Evolutionary conservation across 2,888 invertebrate species (phyloP), one percentile per base, ranked within the genome.

Genomic region (Eulithis prunata): DNA sequence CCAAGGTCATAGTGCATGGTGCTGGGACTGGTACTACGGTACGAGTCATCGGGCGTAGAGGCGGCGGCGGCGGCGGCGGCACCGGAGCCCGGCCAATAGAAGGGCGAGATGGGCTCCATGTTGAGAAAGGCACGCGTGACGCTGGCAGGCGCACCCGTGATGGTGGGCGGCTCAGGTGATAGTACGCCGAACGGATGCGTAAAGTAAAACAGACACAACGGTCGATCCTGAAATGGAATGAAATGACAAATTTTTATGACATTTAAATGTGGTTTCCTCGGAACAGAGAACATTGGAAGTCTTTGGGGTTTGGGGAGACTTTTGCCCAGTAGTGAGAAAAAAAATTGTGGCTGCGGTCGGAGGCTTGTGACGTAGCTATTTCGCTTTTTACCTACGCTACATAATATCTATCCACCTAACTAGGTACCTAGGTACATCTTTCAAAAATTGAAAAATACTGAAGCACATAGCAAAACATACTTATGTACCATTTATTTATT

Each of bases 131-230:
- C 82, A 68, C 79, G 84, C 63, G 81, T 77, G 72, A 80, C 72
- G 79, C 78, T 79, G 73, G 80, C 78, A 70, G 82, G 83, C 71
- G 83, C 76, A 61, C 79, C 74, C 59, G 79, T 74, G 75, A 81
- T 71, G 56, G 74, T 73, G 46, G 92, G 91, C 56, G 93, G 90
- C 80, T 90, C 90, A 62, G 94, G 90, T 3, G 93, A 93, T 73
- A 93, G 85, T 78, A 94, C 93, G 69, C 93, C 94, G 81, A 94
- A 94, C 62, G 94, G 94, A 76, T 94, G 93, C 70, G 93, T 90
- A 87, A 94, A 94, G 86, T 94, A 94, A 83, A 93, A 94, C 78
- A 94, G 78, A 77, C 94, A 94, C 78, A 94, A 86, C 52, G 94
- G 94, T 54, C 91, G 88, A 66, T 81, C 86, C 93, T 93, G 85